Evolutionary conservation across 2,888 invertebrate species (phyloP), one percentile per base, ranked within the genome.

Genomic region (Cataglyphis rosenhaueri): DNA sequence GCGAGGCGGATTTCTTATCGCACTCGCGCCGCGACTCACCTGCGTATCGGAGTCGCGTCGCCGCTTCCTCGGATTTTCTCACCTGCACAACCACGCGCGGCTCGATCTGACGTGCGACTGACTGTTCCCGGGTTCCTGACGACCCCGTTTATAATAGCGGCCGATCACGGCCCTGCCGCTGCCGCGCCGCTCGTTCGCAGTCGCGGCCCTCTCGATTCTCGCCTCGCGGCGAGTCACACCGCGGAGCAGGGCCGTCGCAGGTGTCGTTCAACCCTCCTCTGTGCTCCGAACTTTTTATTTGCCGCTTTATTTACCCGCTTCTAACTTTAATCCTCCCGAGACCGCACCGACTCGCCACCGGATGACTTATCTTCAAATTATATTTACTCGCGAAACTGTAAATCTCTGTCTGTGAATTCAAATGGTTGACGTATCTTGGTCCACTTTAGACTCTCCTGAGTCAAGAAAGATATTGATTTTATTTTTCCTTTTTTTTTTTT

Each of bases 131-230:
- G 89, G 85, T 86, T 88, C 52, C 91, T 90, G 88, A 76, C 92
- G 86, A 89, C 91, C 90, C 92, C 93, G 93, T 94, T 94, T 94
- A 94, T 94, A 94, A 93, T 86, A 91, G 88, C 78, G 83, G 75
- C 52, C 75, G 79, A 78, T 71, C 83, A 87, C 91, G 89, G 90
- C 92, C 92, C 92, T 93, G 93, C 93, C 92, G 91, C 81, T 93
- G 93, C 93, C 92, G 91, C 81, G 81, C 84, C 89, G 89, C 88
- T 88, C 91, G 90, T 91, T 91, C 92, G 71, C 78, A 79, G 78
- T 59, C 78, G 78, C 78, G 71, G 78, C 59, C 48, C 71, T 32
- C 78, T 29, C 21, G 78, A 59, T 71, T 71, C 71, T 79, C 71
- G 18, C 57, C 59, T 44, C 57, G 59, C 71, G 57, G 35, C 71